phyloP scores from a whole-genome alignment of 2,888 invertebrate species.

The Dynastes maya region DNA sequence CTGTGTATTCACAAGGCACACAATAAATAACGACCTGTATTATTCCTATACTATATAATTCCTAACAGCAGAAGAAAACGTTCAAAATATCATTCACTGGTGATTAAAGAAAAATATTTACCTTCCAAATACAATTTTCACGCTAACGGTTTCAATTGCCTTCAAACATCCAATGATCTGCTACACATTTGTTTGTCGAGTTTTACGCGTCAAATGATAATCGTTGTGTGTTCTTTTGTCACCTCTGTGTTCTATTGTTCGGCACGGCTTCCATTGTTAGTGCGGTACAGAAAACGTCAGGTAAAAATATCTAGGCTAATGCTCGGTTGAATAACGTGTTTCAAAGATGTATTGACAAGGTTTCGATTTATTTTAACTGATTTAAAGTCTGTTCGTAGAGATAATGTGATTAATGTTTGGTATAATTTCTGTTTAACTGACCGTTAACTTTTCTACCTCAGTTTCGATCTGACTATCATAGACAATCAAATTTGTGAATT shows the following conservation, averaged over 20 bases:
- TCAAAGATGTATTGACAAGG: slow-evolving; percentile 57
- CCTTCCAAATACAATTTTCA: slow-evolving; percentile 64
- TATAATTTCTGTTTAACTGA: slow-evolving; percentile 13
- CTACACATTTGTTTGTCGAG: slow-evolving; percentile 57
- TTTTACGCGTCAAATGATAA: slow-evolving; percentile 63
- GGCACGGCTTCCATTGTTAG: slow-evolving; percentile 53
- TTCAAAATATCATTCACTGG: slow-evolving; percentile 21
- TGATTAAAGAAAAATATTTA: slow-evolving; percentile 67
- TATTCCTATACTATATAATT: slow-evolving; percentile 11
- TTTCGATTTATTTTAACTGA: slow-evolving; percentile 17
- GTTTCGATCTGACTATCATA: no score
- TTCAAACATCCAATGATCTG: slow-evolving; percentile 49
- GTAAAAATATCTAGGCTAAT: slow-evolving; percentile 56
- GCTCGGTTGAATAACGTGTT: slow-evolving; percentile 54
- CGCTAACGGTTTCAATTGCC: slow-evolving; percentile 59
- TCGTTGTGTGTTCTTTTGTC: slow-evolving; percentile 60
- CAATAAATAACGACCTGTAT: neutral
- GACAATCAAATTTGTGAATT: no score
- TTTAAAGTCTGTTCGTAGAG: slow-evolving; percentile 9
- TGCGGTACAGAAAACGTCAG: slow-evolving; percentile 52
- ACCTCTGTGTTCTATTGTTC: slow-evolving; percentile 52
- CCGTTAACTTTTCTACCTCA: neutral
- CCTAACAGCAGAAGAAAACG: slow-evolving; percentile 6
- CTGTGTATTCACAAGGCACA: neutral
- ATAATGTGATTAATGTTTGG: slow-evolving; percentile 6